Evolutionary conservation across 2,797 vertebrate species (phyloP), one percentile per base, ranked within the genome.

Genomic region (Bothrops alternatus): DNA sequence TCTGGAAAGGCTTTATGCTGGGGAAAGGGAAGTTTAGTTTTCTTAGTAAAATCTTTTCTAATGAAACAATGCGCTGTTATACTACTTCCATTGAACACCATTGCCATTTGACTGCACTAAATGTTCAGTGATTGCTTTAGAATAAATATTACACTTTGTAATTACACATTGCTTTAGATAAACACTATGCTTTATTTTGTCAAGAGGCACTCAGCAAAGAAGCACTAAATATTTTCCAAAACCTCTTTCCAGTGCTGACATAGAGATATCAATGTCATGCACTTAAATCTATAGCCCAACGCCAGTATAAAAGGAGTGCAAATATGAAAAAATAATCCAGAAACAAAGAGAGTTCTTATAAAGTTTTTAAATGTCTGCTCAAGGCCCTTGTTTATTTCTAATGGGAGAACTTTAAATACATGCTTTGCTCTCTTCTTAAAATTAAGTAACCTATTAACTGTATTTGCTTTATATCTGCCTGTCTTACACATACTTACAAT

Each of bases 141-240:
- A 53, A 63, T 63, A 63, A 63, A 63, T 11, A 28, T 28, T 63
- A 28, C 61, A 63, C 26, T 63, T 63, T 28, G 26, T 63, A 63
- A 63, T 63, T 63, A 63, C 61, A 63, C 61, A 63, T 63, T 63
- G 10, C 25, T 63, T 63, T 12, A 63, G 61, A 63, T 63, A 28
- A 63, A 95, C 95, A 93, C 90, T 94, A 95, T 86, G 92, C 93
- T 95, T 93, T 95, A 94, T 96, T 94, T 96, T 95, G 93, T 96
- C 93, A 61, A 61, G 96, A 95, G 95, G 94, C 94, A 89, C 87
- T 86, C 94, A 96, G 92, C 93, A 89, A 86, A 69, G 91, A 65
- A 69, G 50, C 91, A 93, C 91, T 89, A 95, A 73, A 86, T 57
- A 3, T 94, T 93, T 65, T 87, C 90, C 0, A n/a, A 86, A 78